phyloP scores from a whole-genome alignment of 2,888 invertebrate species.

The Microctonus aethiopoides region DNA sequence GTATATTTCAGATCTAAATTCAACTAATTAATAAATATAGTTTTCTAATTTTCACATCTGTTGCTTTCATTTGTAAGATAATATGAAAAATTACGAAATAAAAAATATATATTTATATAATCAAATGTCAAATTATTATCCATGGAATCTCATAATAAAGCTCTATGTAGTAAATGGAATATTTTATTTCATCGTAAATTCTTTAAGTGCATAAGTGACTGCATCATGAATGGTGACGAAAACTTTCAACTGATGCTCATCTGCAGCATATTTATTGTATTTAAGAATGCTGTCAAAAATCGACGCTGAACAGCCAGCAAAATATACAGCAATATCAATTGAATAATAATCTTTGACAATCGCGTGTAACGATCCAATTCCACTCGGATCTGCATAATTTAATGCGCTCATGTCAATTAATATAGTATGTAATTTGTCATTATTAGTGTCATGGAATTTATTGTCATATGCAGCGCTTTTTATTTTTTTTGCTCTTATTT shows the following conservation, averaged over 20 bases:
- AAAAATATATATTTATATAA: too few species aligned
- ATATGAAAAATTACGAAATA: too few species aligned
- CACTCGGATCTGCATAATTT: slow-evolving; percentile 75
- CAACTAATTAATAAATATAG: too few species aligned
- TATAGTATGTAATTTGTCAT: slow-evolving; percentile 53
- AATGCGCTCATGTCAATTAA: slow-evolving; percentile 75
- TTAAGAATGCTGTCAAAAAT: slow-evolving; percentile 64
- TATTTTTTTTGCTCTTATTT: slow-evolving; percentile 63
- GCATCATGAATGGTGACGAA: slow-evolving; percentile 77
- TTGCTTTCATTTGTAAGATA: too few species aligned
- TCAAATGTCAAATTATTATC: too few species aligned
- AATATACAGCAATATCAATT: slow-evolving; percentile 69
- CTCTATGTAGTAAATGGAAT: too few species aligned
- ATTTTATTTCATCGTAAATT: slow-evolving; percentile 36
- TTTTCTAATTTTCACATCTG: too few species aligned
- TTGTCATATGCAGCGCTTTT: slow-evolving; percentile 53
- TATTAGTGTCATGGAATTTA: slow-evolving; percentile 45
- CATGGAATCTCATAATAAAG: too few species aligned
- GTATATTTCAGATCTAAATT: too few species aligned
- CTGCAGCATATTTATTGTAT: slow-evolving; percentile 59
- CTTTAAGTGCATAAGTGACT: slow-evolving; percentile 67
- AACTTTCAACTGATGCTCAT: slow-evolving; percentile 64
- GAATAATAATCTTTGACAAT: slow-evolving; percentile 70
- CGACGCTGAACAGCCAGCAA: slow-evolving; percentile 69
- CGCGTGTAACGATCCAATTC: slow-evolving; percentile 70